A percentile compares a stretch with the other conserved stretches of the same genome.
phyloP scores from a whole-genome alignment of 2,113 vertebrate species.

The Neofelis nebulosa region DNA sequence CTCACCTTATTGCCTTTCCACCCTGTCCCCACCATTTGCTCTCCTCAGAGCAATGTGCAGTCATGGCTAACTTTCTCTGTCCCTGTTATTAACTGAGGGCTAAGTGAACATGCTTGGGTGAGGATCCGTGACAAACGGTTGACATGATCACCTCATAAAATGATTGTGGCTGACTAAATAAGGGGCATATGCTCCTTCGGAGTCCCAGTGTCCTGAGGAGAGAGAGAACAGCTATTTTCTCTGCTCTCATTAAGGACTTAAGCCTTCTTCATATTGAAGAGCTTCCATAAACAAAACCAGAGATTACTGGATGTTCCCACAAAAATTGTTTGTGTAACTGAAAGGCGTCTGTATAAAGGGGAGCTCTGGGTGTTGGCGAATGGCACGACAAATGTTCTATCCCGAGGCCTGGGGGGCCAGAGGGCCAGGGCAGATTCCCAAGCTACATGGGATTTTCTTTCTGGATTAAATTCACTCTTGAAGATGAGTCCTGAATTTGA shows the following conservation, averaged over 20 bases:
- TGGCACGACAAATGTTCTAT: constrained; percentile 1
- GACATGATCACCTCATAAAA: background rate
- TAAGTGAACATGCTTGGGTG: background rate
- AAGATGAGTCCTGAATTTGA: constrained; percentile 44
- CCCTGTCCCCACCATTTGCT: background rate
- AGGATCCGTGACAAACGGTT: background rate
- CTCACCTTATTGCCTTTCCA: background rate
- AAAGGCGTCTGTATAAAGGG: background rate
- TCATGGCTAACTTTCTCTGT: background rate
- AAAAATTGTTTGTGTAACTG: constrained; percentile 74
- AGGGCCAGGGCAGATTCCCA: constrained; percentile 35
- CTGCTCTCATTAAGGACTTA: constrained; percentile 70
- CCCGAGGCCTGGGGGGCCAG: background rate
- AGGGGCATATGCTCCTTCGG: background rate
- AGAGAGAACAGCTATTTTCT: constrained; percentile 77
- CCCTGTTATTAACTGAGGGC: background rate
- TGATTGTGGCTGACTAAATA: background rate
- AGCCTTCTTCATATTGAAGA: constrained; percentile 79
- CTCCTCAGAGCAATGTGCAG: background rate
- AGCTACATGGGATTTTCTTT: constrained; percentile 5
- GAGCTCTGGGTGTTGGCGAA: constrained; percentile 28
- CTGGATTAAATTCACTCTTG: constrained; percentile 34
- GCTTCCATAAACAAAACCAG: constrained; percentile 80
- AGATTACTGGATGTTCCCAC: constrained; percentile 79
- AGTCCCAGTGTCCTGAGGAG: constrained; percentile 32